phyloP scores from a whole-genome alignment of 2,797 vertebrate species.

The Bradypodion ventrale region DNA sequence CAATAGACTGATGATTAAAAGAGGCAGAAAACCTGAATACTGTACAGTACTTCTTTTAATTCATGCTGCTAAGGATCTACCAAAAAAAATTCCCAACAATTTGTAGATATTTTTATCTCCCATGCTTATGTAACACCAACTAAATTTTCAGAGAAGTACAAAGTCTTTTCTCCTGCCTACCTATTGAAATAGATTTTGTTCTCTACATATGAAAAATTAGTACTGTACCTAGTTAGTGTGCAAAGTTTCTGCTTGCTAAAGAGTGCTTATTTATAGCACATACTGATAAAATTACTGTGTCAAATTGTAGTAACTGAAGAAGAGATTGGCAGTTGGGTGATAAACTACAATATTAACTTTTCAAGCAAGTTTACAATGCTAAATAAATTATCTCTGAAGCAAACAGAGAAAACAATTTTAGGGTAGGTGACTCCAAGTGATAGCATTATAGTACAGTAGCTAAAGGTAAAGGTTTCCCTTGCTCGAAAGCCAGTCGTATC shows the following conservation, averaged over 20 bases:
- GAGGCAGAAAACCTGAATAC: slow-evolving; percentile 8
- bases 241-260: neutral
- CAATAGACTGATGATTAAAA: slow-evolving; percentile 6
- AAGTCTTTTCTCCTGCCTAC: slow-evolving; percentile 48
- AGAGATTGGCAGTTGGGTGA: neutral
- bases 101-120: slow-evolving; percentile 56
- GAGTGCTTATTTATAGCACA: neutral
- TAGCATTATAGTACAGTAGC: neutral
- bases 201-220: neutral
- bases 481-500: no score
- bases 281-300: accelerated
- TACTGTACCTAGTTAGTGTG: slow-evolving; percentile 7
- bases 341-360: neutral
- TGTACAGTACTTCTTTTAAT: neutral
- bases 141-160: slow-evolving; percentile 37
- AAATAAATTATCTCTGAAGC: slow-evolving; percentile 10
- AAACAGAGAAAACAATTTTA: neutral
- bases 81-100: slow-evolving; percentile 25
- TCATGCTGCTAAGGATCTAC: slow-evolving; percentile 11
- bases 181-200: slow-evolving; percentile 9
- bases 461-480: no score
- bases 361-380: neutral
- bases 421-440: neutral
- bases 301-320: neutral
- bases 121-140: slow-evolving; percentile 50